These are phyloP conservation scores for Trissolcus basalis DNA, from an alignment of 1,140 invertebrate species.

Conservation along the genomic window DNA sequence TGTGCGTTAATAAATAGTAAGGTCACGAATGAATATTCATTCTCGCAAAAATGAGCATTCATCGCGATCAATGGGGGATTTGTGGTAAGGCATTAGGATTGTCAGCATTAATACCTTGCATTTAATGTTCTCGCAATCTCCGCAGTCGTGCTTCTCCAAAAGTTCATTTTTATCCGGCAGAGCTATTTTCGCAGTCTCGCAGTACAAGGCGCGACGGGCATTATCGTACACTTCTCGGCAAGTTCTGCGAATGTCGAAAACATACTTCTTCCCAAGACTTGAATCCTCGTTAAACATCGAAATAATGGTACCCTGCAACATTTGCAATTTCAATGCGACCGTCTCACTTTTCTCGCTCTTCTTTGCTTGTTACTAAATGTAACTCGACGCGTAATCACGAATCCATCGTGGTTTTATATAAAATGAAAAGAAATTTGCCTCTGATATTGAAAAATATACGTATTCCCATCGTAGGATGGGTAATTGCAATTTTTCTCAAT, in stretches of 20 bases:
- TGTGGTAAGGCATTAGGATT: background rate
- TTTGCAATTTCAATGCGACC: background rate
- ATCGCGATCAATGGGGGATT: background rate
- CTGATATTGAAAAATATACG: too few species aligned
- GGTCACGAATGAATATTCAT: background rate
- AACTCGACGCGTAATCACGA: too few species aligned
- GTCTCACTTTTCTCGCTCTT: background rate
- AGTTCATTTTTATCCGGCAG: constrained; percentile 69
- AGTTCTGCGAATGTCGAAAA: constrained; percentile 91
- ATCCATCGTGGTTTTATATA: too few species aligned
- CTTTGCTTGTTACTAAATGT: background rate
- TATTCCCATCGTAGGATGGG: too few species aligned
- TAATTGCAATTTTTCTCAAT: too few species aligned
- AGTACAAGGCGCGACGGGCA: constrained; percentile 83
- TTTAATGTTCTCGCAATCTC: constrained; percentile 70
- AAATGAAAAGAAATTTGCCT: too few species aligned
- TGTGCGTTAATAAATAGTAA: background rate
- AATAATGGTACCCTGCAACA: constrained; percentile 86
- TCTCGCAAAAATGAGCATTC: background rate
- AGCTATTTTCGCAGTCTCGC: constrained; percentile 69
- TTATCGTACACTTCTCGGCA: constrained; percentile 92
- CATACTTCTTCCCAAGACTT: constrained; percentile 89
- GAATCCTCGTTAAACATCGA: constrained; percentile 94
- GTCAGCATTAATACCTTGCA: constrained; percentile 62
- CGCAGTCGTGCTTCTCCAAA: constrained; percentile 67